These are phyloP conservation scores for Phalacrocorax aristotelis DNA, from an alignment of 2,113 vertebrate genomes.

Conservation along the genomic window DNA sequence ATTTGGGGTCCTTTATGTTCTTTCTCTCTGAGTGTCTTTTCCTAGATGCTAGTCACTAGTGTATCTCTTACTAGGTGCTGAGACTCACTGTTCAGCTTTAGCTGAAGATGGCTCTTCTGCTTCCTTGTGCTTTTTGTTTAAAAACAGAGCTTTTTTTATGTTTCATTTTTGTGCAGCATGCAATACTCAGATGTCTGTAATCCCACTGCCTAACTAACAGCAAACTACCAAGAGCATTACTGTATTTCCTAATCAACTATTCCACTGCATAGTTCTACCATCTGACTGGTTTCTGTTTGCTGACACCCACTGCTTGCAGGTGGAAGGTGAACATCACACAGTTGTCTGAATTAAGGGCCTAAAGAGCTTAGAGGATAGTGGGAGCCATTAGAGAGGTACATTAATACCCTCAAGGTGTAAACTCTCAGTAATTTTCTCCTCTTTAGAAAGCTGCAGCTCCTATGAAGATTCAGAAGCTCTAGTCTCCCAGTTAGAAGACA, in stretches of 20 bases:
- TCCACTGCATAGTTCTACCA: background rate
- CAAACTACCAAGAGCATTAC: background rate
- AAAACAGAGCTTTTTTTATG: background rate
- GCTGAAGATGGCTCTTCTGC: background rate
- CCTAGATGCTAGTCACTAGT: background rate
- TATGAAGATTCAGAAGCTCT: background rate
- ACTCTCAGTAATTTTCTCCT: background rate
- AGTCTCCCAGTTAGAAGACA: background rate
- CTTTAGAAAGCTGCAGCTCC: background rate
- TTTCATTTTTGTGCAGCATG: background rate
- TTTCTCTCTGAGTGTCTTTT: background rate
- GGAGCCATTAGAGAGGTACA: background rate
- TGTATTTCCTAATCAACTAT: background rate
- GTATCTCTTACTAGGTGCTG: background rate
- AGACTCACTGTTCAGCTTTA: background rate
- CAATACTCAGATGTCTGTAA: background rate
- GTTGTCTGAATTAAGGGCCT: background rate
- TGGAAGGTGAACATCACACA: background rate
- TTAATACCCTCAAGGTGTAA: background rate
- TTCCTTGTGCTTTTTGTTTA: background rate
- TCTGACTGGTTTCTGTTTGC: background rate
- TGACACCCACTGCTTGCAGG: background rate
- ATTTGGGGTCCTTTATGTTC: background rate
- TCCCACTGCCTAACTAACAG: background rate
- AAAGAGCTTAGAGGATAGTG: background rate